Base-by-base conservation (phyloP, 2,797 vertebrate species). In the Lithobates sylvaticus region DNA sequence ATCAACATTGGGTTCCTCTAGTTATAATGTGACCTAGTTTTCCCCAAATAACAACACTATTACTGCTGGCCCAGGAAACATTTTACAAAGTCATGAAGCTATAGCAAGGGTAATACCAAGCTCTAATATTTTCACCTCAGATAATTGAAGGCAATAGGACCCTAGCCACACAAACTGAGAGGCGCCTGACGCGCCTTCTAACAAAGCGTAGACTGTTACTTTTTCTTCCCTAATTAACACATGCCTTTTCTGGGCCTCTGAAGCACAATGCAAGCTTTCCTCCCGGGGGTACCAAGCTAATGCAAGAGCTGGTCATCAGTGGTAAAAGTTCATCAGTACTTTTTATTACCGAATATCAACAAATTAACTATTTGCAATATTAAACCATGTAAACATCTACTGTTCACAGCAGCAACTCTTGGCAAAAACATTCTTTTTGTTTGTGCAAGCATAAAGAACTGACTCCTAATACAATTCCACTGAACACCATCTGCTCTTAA, bases 261-360 rank as follows among this genome's bases (percentile, higher is more conserved):
- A 26, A 78, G 44, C 83, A 84, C 34, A 78, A 78, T 64, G 54
- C 83, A 70, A 71, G 65, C 83, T 65, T 18, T 84, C 36, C 83
- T 70, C 68, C 34, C 47, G n/a, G 44, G 47, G 32, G 75, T 73
- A 71, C 47, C 21, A 21, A 61, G 54, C 6, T 61, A 21, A n/a
- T 9, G 21, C 54, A 23, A 39, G 47, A 3, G 29, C 27, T 76
- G 23, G 18, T 67, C 65, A 67, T 67, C 65, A 29, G 26, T 29
- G n/a, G 21, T 23, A 61, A 61, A 61, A 61, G 21, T 61, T 58
- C 10, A 58, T 58, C 54, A 23, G 54, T 58, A 21, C 5, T 54
- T 61, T 23, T 61, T 61, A 23, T 7, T 21, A 18, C 6, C 23
- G 8, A 23, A 61, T 61, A 16, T 18, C 15, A 54, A 5, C 50